A percentile compares a stretch with the other conserved stretches of the same genome.
phyloP scores from a whole-genome alignment of 2,113 vertebrate genomes.

The Morphnarchus princeps region DNA sequence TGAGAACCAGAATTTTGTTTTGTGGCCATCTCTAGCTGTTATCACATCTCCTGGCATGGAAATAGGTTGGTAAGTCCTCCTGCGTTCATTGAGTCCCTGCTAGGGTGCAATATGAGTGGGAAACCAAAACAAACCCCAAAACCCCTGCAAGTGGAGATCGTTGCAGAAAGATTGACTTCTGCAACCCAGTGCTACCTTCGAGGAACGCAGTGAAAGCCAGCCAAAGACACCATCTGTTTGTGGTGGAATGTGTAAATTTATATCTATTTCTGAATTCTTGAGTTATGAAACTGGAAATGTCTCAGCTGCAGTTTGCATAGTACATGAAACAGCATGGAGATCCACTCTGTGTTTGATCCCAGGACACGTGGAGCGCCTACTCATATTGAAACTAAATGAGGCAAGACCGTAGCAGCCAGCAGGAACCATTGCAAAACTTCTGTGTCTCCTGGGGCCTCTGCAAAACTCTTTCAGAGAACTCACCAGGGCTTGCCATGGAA shows the following conservation, averaged over 20 bases:
- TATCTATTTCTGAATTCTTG: slow-evolving; percentile 62
- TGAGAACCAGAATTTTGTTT: not conserved
- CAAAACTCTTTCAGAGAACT: not conserved
- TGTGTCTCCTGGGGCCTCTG: not conserved
- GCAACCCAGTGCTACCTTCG: slow-evolving; percentile 18
- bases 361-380: not conserved
- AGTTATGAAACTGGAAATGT: slow-evolving; percentile 51
- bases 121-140: not conserved
- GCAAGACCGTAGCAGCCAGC: not conserved
- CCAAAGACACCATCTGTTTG: slow-evolving; percentile 71
- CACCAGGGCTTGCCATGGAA: not conserved
- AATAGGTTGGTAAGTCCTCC: not conserved
- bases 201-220: slow-evolving; percentile 17
- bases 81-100: not conserved
- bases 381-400: not conserved
- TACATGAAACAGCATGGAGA: not conserved
- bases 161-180: slow-evolving; percentile 30
- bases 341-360: not conserved
- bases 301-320: not conserved
- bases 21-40: not conserved
- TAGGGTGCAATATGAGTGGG: not conserved
- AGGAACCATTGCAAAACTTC: not conserved
- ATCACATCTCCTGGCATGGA: not conserved
- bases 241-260: slow-evolving; percentile 62
- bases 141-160: not conserved